Percentiles rank a stretch among this genome's conserved stretches.
phyloP scores from a whole-genome alignment of 1,140 invertebrate genomes.

The Diploscapter pachys region DNA sequence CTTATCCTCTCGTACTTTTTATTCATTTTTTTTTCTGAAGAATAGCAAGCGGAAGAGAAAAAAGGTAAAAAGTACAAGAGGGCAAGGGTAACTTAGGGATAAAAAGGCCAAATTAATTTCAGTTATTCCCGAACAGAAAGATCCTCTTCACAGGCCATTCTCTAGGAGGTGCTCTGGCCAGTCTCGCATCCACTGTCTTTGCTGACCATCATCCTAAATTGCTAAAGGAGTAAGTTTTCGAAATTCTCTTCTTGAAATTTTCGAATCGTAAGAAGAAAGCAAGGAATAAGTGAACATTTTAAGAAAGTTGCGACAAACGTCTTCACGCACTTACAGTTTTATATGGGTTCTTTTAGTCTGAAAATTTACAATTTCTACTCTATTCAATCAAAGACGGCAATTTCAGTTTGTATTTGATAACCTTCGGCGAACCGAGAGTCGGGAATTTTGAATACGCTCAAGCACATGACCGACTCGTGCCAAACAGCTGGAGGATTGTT shows the following conservation, averaged over 20 bases:
- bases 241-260: background rate
- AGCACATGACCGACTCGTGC: constrained; percentile 29
- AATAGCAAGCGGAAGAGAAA: background rate
- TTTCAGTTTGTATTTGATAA: constrained; percentile 17
- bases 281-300: constrained; percentile 1
- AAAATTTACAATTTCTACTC: too few relatives aligned
- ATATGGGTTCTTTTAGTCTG: too few relatives aligned
- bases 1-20: too few relatives aligned
- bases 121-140: constrained; percentile 18
- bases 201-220: constrained; percentile 24
- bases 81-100: too few relatives aligned
- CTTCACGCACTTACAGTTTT: background rate
- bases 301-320: constrained; percentile 2
- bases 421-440: constrained; percentile 39
- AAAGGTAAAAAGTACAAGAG: too few relatives aligned
- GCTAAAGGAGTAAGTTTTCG: background rate
- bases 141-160: constrained; percentile 41
- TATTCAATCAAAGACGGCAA: too few relatives aligned
- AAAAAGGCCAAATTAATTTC: background rate
- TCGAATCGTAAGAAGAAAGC: background rate
- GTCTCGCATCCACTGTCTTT: constrained; percentile 31
- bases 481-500: constrained; percentile 33
- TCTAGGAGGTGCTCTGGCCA: constrained; percentile 35
- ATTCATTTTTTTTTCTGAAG: too few relatives aligned
- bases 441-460: constrained; percentile 33